Conservation (phyloP, 2,888 invertebrate genomes). For the Lasioglossum pauxillum region DNA sequence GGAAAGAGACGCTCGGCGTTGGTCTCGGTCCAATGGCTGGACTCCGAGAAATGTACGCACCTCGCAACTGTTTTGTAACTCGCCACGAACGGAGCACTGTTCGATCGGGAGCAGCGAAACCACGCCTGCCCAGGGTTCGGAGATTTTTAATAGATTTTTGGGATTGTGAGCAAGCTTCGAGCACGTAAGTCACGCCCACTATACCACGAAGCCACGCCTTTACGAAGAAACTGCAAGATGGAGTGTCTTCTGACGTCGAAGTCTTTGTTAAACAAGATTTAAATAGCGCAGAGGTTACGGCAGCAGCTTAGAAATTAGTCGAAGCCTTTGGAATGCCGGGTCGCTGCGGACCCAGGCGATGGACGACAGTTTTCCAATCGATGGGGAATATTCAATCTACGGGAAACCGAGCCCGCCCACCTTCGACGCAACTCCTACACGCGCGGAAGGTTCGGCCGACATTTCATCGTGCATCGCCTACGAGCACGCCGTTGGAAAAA, state of each 20-base stretch:
- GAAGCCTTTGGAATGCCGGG: background rate
- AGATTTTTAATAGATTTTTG: background rate
- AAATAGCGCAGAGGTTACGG: background rate
- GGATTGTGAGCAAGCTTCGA: background rate
- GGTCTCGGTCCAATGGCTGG: conserved; percentile 46
- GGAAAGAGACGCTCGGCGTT: conserved; percentile 25
- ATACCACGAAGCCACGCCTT: too few species aligned
- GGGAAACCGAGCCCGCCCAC: conserved; percentile 4
- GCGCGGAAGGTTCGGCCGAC: background rate
- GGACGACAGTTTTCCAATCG: background rate
- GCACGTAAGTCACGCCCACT: background rate
- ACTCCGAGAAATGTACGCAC: background rate
- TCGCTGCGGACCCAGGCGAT: background rate
- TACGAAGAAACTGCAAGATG: background rate
- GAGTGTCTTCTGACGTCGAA: background rate
- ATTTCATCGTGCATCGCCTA: conserved; percentile 16
- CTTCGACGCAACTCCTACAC: background rate
- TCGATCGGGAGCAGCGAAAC: background rate
- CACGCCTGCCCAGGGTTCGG: background rate
- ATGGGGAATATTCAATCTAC: background rate
- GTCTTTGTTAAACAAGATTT: background rate
- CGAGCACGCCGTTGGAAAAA: background rate
- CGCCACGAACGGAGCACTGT: background rate
- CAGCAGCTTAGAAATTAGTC: background rate
- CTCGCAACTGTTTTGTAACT: too few species aligned